These are phyloP conservation scores for Sinella curviseta DNA, from an alignment of 1,140 invertebrate genomes.

Conservation along the genomic window DNA sequence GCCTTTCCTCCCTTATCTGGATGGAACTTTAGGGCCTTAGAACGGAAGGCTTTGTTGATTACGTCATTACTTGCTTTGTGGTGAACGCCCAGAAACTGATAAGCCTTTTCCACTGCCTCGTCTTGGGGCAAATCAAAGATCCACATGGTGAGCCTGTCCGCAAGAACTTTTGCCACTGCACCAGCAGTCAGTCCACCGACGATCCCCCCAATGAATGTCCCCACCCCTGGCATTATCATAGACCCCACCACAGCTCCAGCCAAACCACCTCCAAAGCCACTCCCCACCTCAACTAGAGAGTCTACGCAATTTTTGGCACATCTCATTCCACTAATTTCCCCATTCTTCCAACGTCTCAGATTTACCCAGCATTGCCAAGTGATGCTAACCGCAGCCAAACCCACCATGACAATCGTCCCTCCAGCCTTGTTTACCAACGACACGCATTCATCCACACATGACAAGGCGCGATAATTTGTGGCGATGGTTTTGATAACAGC, in stretches of 20 bases:
- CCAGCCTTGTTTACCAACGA: background rate
- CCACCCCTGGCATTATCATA: background rate
- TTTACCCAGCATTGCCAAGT: background rate
- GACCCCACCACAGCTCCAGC: slow-evolving; percentile 16
- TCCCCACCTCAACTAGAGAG: background rate
- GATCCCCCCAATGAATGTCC: slow-evolving; percentile 19
- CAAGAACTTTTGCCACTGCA: background rate
- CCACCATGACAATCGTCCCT: slow-evolving; percentile 8
- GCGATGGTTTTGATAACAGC: background rate
- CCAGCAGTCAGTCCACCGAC: background rate
- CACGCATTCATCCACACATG: background rate
- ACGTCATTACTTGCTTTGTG: slow-evolving; percentile 12
- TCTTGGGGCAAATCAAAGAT: slow-evolving; percentile 29
- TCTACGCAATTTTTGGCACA: slow-evolving; percentile 32
- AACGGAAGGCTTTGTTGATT: slow-evolving; percentile 27
- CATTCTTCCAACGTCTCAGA: slow-evolving; percentile 24
- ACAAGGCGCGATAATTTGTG: background rate
- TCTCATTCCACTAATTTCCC: slow-evolving; percentile 30
- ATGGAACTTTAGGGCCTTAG: slow-evolving; percentile 19
- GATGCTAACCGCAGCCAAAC: background rate
- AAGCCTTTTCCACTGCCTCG: slow-evolving; percentile 37
- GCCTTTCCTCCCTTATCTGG: slow-evolving; percentile 33
- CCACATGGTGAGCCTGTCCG: slow-evolving; percentile 16
- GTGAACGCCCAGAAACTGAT: slow-evolving; percentile 21
- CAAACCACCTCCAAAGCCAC: slow-evolving; percentile 17